Evolutionary conservation across 2,888 invertebrate genomes (phyloP).

Genomic region (Melikaiella ostensackeni): DNA sequence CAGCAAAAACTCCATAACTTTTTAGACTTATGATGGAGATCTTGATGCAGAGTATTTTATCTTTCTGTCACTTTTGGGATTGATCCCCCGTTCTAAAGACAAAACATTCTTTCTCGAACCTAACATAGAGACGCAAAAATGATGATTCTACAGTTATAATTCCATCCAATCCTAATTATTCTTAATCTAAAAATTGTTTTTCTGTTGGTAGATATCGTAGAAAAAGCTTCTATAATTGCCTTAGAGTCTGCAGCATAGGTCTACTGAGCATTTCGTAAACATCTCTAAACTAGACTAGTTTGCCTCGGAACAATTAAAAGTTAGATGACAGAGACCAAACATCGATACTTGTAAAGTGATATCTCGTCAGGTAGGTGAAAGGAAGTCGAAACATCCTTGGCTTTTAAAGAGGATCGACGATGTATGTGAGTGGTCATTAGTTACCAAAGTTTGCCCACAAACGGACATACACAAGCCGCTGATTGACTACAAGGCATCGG

Average conservation of each 20-base stretch:
- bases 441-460: conserved; percentile 57
- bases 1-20: not conserved
- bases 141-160: too few species aligned
- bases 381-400: conserved; percentile 6
- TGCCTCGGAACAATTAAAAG: not conserved
- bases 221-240: too few species aligned
- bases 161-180: too few species aligned
- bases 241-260: too few species aligned
- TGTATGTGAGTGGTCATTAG: conserved; percentile 50
- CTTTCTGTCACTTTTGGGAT: conserved; percentile 4
- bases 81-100: too few species aligned
- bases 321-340: not conserved
- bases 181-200: too few species aligned
- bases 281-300: not conserved
- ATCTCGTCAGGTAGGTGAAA: conserved; percentile 10
- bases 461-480: conserved; percentile 56
- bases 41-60: conserved; percentile 6
- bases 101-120: too few species aligned
- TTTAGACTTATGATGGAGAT: conserved; percentile 32
- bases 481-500: conserved; percentile 56
- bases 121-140: too few species aligned
- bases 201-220: too few species aligned
- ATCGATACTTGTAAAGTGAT: conserved; percentile 18
- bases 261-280: too few species aligned
- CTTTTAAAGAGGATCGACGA: conserved; percentile 20